Conservation (phyloP, 2,113 vertebrate genomes). For the Dendrocopos noguchii region DNA sequence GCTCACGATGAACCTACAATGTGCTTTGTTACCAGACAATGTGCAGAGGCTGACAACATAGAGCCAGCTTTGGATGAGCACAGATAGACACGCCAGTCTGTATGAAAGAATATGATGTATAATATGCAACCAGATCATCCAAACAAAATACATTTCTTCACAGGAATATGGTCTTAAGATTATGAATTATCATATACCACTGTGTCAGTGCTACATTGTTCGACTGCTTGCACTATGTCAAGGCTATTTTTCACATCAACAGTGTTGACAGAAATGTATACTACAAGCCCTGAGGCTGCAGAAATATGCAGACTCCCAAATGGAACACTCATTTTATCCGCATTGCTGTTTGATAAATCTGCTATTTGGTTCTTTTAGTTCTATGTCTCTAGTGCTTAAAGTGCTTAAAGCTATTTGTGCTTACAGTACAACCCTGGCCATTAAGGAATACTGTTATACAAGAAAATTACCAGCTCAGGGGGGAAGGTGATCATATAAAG, state of each 20-base stretch:
- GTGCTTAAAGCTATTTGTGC: background rate
- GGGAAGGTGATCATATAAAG: background rate
- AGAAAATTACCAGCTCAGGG: background rate
- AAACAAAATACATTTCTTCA: background rate
- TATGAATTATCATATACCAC: background rate
- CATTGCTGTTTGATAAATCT: background rate
- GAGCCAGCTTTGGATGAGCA: background rate
- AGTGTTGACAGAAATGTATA: slow-evolving; percentile 45
- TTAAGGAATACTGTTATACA: background rate
- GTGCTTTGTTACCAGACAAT: background rate
- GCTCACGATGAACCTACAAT: background rate
- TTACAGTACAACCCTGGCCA: background rate
- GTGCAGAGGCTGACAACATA: background rate
- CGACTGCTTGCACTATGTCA: background rate
- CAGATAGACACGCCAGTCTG: background rate
- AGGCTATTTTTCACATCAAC: slow-evolving; percentile 47
- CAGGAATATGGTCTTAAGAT: background rate
- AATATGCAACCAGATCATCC: background rate
- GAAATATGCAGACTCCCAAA: slow-evolving; percentile 35
- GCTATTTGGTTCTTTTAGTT: background rate
- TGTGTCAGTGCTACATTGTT: background rate
- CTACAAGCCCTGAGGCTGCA: background rate
- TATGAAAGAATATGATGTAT: background rate
- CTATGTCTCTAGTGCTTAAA: background rate
- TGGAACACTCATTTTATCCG: background rate